Conservation (phyloP, 2,888 invertebrate genomes). For the Argyra leucocephala region DNA sequence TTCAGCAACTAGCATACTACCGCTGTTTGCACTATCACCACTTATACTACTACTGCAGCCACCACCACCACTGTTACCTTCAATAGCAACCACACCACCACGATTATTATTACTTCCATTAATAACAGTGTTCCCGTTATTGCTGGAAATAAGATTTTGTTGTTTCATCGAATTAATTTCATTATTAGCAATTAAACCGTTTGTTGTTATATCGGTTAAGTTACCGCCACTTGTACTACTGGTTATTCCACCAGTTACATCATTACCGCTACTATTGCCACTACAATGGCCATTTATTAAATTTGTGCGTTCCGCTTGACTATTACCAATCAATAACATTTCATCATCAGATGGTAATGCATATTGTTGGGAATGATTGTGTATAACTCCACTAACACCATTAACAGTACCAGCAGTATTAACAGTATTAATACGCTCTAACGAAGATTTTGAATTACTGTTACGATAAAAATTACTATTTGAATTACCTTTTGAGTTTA, state of each 20-base stretch:
- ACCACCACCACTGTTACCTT: constrained; percentile 23
- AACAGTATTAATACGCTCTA: background rate
- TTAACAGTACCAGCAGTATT: constrained; percentile 16
- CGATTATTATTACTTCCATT: constrained; percentile 31
- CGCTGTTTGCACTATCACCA: constrained; percentile 48
- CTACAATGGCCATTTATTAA: constrained; percentile 30
- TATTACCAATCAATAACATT: constrained; percentile 29
- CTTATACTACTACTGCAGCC: constrained; percentile 42
- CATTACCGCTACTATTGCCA: constrained; percentile 20
- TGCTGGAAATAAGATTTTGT: background rate
- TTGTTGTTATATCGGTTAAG: constrained; percentile 27
- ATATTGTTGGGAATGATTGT: constrained; percentile 16
- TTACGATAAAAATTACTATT: constrained; percentile 18
- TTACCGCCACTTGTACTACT: constrained; percentile 25
- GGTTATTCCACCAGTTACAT: constrained; percentile 20
- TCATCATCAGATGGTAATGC: constrained; percentile 31
- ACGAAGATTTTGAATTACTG: background rate
- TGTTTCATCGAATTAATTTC: constrained; percentile 10
- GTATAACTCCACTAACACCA: constrained; percentile 19
- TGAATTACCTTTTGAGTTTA: constrained; percentile 20
- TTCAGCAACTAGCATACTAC: constrained; percentile 80
- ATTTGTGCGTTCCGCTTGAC: constrained; percentile 37
- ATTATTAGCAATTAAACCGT: constrained; percentile 18
- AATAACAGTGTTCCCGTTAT: constrained; percentile 7
- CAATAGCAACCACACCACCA: constrained; percentile 31